Conservation (phyloP, 1,140 invertebrate genomes). For the Neodiprion pinetum region DNA sequence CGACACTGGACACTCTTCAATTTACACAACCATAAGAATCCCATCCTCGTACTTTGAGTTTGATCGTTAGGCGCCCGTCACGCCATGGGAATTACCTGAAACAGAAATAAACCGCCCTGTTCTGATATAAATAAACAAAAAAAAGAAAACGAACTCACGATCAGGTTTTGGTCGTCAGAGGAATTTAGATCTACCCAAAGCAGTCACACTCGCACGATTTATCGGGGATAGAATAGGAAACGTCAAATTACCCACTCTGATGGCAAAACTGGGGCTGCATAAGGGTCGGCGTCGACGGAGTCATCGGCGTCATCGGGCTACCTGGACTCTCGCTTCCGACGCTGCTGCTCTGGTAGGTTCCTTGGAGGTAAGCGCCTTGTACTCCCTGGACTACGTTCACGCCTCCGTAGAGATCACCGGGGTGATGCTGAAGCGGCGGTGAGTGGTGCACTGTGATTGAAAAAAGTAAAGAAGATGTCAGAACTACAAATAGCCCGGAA, state of each 20-base stretch:
- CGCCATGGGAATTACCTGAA: background rate
- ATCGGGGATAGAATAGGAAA: background rate
- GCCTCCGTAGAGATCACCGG: conserved; percentile 41
- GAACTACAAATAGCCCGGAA: background rate
- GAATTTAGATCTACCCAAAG: too few relatives aligned
- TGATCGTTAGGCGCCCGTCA: background rate
- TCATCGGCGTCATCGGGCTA: conserved; percentile 47
- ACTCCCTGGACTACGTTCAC: conserved; percentile 44
- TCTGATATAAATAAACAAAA: background rate
- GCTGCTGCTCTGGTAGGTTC: conserved; percentile 46
- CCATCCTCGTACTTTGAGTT: background rate
- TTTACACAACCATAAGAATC: background rate
- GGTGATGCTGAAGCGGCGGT: conserved; percentile 47
- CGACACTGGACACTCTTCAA: too few relatives aligned
- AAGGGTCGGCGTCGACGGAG: conserved; percentile 48
- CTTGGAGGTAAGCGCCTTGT: conserved; percentile 42
- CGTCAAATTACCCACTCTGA: conserved; percentile 38
- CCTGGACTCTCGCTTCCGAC: conserved; percentile 49
- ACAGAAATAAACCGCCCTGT: background rate
- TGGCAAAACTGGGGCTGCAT: conserved; percentile 49
- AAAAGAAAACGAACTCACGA: too few relatives aligned
- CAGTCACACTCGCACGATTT: too few relatives aligned
- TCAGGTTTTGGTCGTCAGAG: too few relatives aligned
- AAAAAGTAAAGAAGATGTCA: background rate
- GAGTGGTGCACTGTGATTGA: conserved; percentile 46